Percentiles rank a stretch among this genome's conserved stretches.
These are phyloP conservation scores for Myiotriccus ornatus DNA, from an alignment of 2,797 vertebrate species.

Conservation along the genomic window DNA sequence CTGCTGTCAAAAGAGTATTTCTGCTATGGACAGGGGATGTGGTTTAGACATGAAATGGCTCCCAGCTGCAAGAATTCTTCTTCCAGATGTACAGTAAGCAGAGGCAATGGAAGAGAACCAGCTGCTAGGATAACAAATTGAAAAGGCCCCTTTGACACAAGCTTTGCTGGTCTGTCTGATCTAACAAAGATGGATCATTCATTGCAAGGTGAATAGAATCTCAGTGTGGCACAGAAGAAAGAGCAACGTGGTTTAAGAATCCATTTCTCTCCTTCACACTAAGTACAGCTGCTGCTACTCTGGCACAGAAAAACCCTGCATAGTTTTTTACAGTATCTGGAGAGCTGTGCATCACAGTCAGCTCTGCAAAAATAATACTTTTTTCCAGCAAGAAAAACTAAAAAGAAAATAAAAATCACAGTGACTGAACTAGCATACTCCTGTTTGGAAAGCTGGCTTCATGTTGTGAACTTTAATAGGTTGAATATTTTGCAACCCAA, in stretches of 20 bases:
- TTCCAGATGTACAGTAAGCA: constrained; percentile 76
- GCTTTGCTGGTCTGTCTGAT: constrained; percentile 55
- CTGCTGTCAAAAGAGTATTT: constrained; percentile 66
- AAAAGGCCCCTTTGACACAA: constrained; percentile 68
- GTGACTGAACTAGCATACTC: neutral
- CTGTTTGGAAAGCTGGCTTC: neutral
- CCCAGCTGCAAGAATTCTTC: constrained; percentile 78
- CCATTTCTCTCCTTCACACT: neutral
- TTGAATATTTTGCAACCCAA: neutral
- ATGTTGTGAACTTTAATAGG: neutral
- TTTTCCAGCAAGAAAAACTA: neutral
- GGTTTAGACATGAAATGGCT: constrained; percentile 77
- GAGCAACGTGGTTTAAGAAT: neutral
- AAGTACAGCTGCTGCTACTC: constrained; percentile 7
- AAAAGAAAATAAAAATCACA: neutral
- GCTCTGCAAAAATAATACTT: neutral
- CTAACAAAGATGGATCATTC: constrained; percentile 70
- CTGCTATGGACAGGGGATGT: constrained; percentile 67
- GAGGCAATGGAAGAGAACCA: constrained; percentile 74
- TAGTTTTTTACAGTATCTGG: neutral
- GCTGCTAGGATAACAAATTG: constrained; percentile 71
- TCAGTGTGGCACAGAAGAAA: constrained; percentile 15
- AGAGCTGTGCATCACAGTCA: neutral
- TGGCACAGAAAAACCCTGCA: neutral
- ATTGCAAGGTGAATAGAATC: constrained; percentile 64